Conservation (phyloP, 2,888 invertebrate genomes). For the Patella caerulea region DNA sequence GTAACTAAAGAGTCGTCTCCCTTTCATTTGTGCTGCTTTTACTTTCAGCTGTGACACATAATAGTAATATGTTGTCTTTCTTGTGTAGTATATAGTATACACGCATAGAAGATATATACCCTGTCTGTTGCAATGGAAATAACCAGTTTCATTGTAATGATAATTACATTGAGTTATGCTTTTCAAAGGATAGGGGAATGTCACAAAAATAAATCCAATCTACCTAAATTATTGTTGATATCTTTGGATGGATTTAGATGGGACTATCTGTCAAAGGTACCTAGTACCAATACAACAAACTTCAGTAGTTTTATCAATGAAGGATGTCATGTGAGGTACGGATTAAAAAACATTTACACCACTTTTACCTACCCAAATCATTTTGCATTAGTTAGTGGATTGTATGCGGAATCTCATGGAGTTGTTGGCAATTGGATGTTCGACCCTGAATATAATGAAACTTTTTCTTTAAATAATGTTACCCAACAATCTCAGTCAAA, state of each 20-base stretch:
- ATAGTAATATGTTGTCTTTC: too few relatives aligned
- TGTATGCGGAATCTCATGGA: conserved; percentile 79
- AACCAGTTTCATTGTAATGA: too few relatives aligned
- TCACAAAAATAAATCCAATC: background rate
- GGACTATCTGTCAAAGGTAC: conserved; percentile 76
- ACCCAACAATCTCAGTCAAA: conserved; percentile 66
- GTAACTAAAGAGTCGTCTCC: too few relatives aligned
- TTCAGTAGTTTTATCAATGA: conserved; percentile 75
- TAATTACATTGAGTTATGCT: too few relatives aligned
- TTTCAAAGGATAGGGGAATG: too few relatives aligned
- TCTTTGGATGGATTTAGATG: conserved; percentile 78
- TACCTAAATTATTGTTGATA: conserved; percentile 45
- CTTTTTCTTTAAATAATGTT: conserved; percentile 30
- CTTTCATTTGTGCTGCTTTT: too few relatives aligned
- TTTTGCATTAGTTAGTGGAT: conserved; percentile 77
- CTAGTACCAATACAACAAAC: conserved; percentile 73
- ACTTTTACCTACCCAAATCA: conserved; percentile 84
- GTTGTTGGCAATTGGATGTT: conserved; percentile 78
- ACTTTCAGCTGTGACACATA: too few relatives aligned
- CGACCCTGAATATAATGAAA: conserved; percentile 72
- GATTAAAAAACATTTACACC: conserved; percentile 63
- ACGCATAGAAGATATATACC: too few relatives aligned
- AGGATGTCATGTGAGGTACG: conserved; percentile 75
- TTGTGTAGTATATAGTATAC: too few relatives aligned
- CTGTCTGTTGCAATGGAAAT: too few relatives aligned